Evolutionary conservation across 2,113 vertebrate species (phyloP).

Genomic region (Sinosuthora webbiana): DNA sequence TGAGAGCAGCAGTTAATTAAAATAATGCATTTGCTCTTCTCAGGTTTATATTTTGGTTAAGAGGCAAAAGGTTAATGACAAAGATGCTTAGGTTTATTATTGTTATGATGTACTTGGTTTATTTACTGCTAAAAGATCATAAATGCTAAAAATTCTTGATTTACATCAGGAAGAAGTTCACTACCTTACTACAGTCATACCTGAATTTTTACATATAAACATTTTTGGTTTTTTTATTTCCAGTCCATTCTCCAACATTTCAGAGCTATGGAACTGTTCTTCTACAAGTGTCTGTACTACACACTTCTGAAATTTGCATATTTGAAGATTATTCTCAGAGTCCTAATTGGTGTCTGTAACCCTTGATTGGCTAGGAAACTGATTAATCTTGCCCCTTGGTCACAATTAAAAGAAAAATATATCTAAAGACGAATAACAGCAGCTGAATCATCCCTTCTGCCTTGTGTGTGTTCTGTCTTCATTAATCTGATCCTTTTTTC

Average conservation of each 20-base stretch:
- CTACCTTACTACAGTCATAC: constrained; percentile 12
- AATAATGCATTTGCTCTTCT: background rate
- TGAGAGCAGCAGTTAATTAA: constrained; percentile 1
- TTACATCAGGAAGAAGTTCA: constrained; percentile 12
- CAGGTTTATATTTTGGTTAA: background rate
- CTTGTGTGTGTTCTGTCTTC: background rate
- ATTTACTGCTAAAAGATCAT: constrained; percentile 48
- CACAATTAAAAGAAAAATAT: constrained; percentile 18
- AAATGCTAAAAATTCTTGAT: constrained; percentile 43
- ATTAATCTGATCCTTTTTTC: background rate
- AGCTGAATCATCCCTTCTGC: background rate
- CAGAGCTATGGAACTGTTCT: background rate
- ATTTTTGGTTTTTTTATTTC: background rate
- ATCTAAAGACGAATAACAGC: background rate
- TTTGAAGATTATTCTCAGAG: background rate
- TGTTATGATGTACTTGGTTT: constrained; percentile 36
- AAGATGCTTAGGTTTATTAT: background rate
- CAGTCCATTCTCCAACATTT: background rate
- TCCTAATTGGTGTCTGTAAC: background rate
- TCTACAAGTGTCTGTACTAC: background rate
- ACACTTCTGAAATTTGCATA: background rate
- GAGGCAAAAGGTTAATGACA: constrained; percentile 24
- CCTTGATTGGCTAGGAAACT: background rate
- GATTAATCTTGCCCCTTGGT: constrained; percentile 6
- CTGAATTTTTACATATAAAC: constrained; percentile 10